These are phyloP conservation scores for Margarornis squamiger DNA, from an alignment of 2,797 vertebrate genomes.

Conservation along the genomic window DNA sequence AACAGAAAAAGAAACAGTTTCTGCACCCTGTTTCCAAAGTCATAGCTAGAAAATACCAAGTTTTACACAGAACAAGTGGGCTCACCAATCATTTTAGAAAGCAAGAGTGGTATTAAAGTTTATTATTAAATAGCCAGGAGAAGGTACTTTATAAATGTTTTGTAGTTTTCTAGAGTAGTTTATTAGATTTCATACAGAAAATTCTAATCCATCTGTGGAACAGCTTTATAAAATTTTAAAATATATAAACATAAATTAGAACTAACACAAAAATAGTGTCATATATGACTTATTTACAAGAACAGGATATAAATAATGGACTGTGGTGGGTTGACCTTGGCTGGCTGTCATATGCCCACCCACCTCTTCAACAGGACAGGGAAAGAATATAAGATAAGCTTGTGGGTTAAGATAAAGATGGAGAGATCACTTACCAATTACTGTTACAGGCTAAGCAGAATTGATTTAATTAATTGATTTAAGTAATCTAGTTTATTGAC, in stretches of 20 bases:
- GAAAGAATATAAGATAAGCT: background rate
- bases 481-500: background rate
- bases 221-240: background rate
- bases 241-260: background rate
- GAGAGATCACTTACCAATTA: background rate
- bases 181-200: background rate
- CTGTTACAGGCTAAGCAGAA: background rate
- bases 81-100: background rate
- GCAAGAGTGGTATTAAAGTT: background rate
- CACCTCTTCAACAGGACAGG: background rate
- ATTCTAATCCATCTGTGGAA: background rate
- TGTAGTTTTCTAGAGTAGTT: background rate
- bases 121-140: background rate
- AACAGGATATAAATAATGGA: background rate
- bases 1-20: background rate
- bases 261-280: background rate
- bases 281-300: background rate
- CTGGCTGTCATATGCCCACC: accelerated
- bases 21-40: background rate
- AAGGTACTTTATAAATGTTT: background rate
- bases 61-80: background rate
- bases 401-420: background rate
- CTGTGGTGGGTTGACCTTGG: background rate
- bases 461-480: background rate
- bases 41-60: background rate